Base-by-base conservation (phyloP, 2,888 invertebrate species). In the Drosophila multiciliata region DNA sequence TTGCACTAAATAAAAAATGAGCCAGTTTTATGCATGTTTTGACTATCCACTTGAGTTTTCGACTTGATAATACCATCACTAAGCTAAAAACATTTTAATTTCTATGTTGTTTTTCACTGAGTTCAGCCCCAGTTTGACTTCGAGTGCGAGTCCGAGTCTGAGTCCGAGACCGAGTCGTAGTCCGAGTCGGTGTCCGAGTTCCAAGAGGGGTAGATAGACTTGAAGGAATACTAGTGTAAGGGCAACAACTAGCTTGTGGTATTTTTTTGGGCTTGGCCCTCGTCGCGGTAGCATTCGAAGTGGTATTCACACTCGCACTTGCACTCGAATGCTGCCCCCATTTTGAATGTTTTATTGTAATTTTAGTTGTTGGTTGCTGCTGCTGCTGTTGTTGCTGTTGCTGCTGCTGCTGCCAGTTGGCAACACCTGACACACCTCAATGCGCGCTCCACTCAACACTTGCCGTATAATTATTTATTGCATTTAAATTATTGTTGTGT, bases 381-480 rank as follows among this genome's bases (percentile, higher is more conserved):
- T 23, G 23, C 2, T 23, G 23, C 2, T 23, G 23, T 23, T 29
- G 65, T 64, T 59, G 65, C 12, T 33, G 55, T 54, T 49, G 52
- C 15, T 45, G 53, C n/a, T 54, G 60, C 57, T 76, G 69, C 61
- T 80, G 84, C 66, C 78, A 78, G 85, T 65, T 71, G 73, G 82
- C 75, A 80, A 73, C 80, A 75, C 78, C 77, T 80, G 85, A 82
- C 89, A 86, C 85, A 86, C 85, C 85, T 89, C 85, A 89, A 86
- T 86, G 85, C 87, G 75, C 85, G 87, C 82, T 87, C 87, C 87
- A 89, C 89, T 89, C 85, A 90, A 85, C 86, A 87, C 88, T 88
- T 89, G 88, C 78, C 73, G 79, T 90, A 89, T 89, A 89, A 89
- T 89, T 89, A 89, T 91, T 89, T 89, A 89, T 89, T 90, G 90